Evolutionary conservation across 2,888 invertebrate genomes (phyloP), one percentile per base, ranked within the genome.

Genomic region (Digitonthophagus gazella): DNA sequence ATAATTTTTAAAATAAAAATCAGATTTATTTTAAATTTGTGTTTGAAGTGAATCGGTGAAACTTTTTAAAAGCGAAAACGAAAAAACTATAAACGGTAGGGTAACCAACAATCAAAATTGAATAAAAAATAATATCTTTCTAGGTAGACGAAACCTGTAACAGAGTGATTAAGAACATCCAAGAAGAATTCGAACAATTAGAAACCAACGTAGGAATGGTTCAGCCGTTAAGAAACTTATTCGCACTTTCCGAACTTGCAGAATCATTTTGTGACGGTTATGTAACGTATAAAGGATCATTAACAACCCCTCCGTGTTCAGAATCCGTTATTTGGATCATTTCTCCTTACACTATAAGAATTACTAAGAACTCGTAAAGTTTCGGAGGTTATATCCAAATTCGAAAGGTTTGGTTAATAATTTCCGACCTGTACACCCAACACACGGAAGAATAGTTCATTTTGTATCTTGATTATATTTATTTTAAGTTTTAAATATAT

Each of bases 281-380:
- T 58, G 74, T 74, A 81, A 90, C 90, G 0, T 92, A 92, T 82
- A 87, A 87, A 79, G 88, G 92, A 15, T 92, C 92, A 0, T 82
- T 92, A 44, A 92, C n/a, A 54, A 91, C 91, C 0, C 92, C 92
- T 0, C 91, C 91, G 3, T 92, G 91, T 80, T 88, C 87, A 15
- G 91, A 92, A 79, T 89, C 88, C 58, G 90, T 92, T 69, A 90
- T 89, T 14, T 92, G 92, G 92, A 87, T 91, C 55, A 84, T 92
- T 15, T 91, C 90, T 81, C 88, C 91, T 0, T 88, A 88, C 76
- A 87, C 90, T 73, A 85, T 91, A 19, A 86, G 89, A 1, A 86
- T 92, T 76, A 91, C 91, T 0, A 87, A 88, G 20, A 86, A 66
- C 63, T 76, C 14, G 68, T 72, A 55, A 65, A 65, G 22, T 75